Base-by-base conservation (phyloP, 2,113 vertebrate species). In the Strigops habroptila region DNA sequence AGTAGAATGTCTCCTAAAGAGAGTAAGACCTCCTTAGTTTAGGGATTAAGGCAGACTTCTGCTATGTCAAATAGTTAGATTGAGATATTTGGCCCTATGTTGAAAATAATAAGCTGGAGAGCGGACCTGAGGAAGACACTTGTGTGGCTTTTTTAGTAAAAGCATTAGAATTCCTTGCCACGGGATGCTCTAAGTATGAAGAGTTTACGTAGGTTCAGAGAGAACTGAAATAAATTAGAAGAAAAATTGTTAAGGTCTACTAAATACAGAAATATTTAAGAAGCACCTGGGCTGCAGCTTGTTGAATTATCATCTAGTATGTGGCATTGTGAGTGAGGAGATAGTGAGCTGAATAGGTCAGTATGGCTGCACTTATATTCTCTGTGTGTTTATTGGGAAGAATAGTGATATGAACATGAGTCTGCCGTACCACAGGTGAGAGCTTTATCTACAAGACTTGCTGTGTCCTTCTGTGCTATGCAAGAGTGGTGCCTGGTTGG, bases 391-490 rank as follows among this genome's bases (percentile, higher is more conserved):
- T 44, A 7, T 25, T 43, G 17, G 57, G 71, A 57, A 75, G 33
- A 57, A 46, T 1, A 62, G 18, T 4, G 25, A 13, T 17, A 22
- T 4, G n/a, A 74, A 10, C 7, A 0, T 0, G 14, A 52, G 23
- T 28, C 55, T 82, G 48, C 37, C 9, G 1, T 14, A 15, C 23
- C 1, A 0, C 77, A 76, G 81, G 30, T 76, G 48, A 79, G 60
- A 90, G 25, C 19, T 62, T 74, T 46, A 12, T 41, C 81, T 91
- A 19, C 30, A 46, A 31, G n/a, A 44, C 30, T 60, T 76, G 14
- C 55, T 90, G 18, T 44, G 57, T 91, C n/a, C 27, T 7, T 69
- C 41, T 87, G 74, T 78, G 83, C 57, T 49, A 64, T 37, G 31
- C 2, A 43, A 84, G 35, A 78, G 37, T 17, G 6, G 30, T 67